Evolutionary conservation across 2,888 invertebrate species (phyloP), one percentile per base, ranked within the genome.

Genomic region (Carcina quercana): DNA sequence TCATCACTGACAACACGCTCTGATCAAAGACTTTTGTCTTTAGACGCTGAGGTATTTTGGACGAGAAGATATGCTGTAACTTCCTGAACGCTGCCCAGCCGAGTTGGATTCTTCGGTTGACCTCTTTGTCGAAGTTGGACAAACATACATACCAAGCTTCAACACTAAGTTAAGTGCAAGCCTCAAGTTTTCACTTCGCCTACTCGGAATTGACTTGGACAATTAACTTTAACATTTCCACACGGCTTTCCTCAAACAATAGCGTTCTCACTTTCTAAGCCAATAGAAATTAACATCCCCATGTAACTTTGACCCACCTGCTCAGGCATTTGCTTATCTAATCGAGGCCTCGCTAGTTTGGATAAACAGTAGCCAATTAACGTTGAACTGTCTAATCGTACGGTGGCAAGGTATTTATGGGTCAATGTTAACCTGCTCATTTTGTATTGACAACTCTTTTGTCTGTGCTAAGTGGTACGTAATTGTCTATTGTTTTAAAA

Each of bases 231-330:
- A 53, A 60, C 55, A 54, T 69, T 74, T 64, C 65, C 57, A 55
- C 44, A 47, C 54, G 52, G 60, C 65, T 70, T 70, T 74, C 73
- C 73, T 67, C 63, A 56, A 50, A 61, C 63, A 61, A 69, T 58
- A 71, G 68, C 60, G 48, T 47, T 40, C 68, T 64, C 61, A 70
- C 78, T 73, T 65, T 63, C 63, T 60, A 56, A 43, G 47, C 55
- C 54, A 48, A 53, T 59, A 52, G 54, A 55, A 59, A 56, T 54
- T 53, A 53, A n/a, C n/a, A n/a, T n/a, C n/a, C n/a, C n/a, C n/a
- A n/a, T n/a, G n/a, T n/a, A n/a, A n/a, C n/a, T n/a, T n/a, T n/a
- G n/a, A n/a, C n/a, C n/a, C n/a, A n/a, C n/a, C n/a, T n/a, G n/a
- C n/a, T n/a, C n/a, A n/a, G n/a, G n/a, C n/a, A n/a, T n/a, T n/a